Base-by-base conservation (phyloP, 2,113 vertebrate genomes). In the Spilogale gracilis region DNA sequence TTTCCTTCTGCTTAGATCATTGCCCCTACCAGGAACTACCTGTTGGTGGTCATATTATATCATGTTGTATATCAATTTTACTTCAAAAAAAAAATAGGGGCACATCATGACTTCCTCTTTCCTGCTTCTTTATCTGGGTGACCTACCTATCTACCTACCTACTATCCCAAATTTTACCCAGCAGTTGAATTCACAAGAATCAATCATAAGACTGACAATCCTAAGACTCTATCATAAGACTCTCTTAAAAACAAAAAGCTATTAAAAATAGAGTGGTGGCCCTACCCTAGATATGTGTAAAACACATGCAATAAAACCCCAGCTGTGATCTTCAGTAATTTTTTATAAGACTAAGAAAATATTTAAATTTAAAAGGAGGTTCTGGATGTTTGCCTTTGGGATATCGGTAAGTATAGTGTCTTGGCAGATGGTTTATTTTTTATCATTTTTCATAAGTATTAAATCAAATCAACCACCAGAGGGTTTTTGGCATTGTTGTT, bases 1-100 rank as follows among this genome's bases (percentile, higher is more conserved):
- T 96, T 98, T 97, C 88, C 63, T 96, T 82, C 60, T 91, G 63
- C 32, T 95, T 93, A 89, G 25, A 82, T 93, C 81, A 79, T 90
- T 67, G 7, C 0, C 18, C 27, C 76, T 89, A 45, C 54, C n/a
- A 91, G 71, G 10, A 48, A 60, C 30, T 95, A 50, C 32, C 60
- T 96, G 20, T 89, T 87, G 78, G 65, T 92, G 71, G 48, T 73
- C 48, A 17, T 63, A 54, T 20, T 52, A 79, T 79, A 79, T 54
- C 54, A 54, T 79, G 76, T 79, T 79, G 32, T 54, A 52, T 32
- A 79, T n/a, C 76, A 79, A 32, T 79, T n/a, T n/a, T n/a, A 54
- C 30, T 20, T 79, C 16, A 79, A 17, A 27, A 54, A 23, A 74
- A n/a, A 92, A 90, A 96, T n/a, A 78, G 11, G 76, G 21, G 32